Base-by-base conservation (phyloP, 2,797 vertebrate genomes). In the Emys orbicularis region DNA sequence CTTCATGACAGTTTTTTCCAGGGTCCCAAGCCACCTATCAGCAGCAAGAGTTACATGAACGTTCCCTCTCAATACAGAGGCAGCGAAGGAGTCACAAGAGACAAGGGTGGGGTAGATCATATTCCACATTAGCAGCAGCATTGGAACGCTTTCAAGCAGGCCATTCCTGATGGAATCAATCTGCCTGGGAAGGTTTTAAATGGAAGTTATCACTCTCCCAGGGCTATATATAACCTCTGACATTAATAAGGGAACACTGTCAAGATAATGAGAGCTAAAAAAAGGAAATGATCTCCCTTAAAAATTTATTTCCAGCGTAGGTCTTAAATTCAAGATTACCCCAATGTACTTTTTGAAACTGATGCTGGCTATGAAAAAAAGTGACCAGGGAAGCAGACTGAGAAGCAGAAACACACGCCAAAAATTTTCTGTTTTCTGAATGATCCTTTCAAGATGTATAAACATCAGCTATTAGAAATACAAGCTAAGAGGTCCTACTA, bases 201-300 rank as follows among this genome's bases (percentile, higher is more conserved):
- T 31, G 3, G 41, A 49, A 65, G 8, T 84, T 94, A 59, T 41
- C 84, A 59, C 90, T 92, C 44, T 90, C 49, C 25, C 5, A 29
- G 34, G 80, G 57, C 79, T 87, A 88, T 81, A 94, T 94, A 95
- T 87, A 96, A 96, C 74, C 27, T 87, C 37, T 12, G 79, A 83
- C 54, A 84, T 81, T 93, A 96, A 81, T 79, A 94, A 92, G 56
- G 86, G 50, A 87, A 83, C 90, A 77, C 18, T 53, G 76, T 86
- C 83, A 93, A 95, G 91, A 77, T 87, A 92, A 95, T 5, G 86
- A 95, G 41, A 31, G 50, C 31, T 85, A 18, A 81, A 94, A 85
- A 50, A 19, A 7, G 9, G 1, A 72, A 83, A 94, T 12, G 79
- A 34, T n/a, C 21, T 31, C 53, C 31, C 88, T 89, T 81, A 81